Conservation (phyloP, 2,113 vertebrate species). For the Sinocyclocheilus anshuiensis region DNA sequence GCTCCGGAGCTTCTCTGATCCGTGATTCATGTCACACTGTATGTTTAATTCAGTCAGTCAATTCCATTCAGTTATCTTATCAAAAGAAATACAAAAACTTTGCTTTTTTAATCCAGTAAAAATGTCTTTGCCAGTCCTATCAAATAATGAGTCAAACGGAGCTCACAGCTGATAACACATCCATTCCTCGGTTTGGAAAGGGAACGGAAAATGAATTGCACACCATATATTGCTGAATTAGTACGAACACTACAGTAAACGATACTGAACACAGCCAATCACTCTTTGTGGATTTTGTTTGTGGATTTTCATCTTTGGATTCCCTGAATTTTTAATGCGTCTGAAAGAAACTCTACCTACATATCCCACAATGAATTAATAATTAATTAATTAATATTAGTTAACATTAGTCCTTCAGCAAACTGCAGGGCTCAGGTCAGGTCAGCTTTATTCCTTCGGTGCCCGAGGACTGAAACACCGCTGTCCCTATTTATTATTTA, state of each 20-base stretch:
- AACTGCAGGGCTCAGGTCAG: not conserved
- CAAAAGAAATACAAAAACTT: not conserved
- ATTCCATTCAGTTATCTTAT: not conserved
- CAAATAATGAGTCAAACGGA: not conserved
- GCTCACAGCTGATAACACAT: not conserved
- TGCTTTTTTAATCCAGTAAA: not conserved
- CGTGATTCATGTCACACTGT: not conserved
- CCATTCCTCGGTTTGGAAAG: not conserved
- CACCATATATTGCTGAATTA: not conserved
- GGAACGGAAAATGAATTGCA: not conserved
- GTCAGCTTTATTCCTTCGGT: not conserved
- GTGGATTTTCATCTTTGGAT: not conserved
- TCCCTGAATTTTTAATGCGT: not conserved
- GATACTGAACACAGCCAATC: too few relatives aligned
- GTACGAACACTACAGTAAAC: not conserved
- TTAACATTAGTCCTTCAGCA: too few relatives aligned
- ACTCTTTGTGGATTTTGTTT: too few relatives aligned
- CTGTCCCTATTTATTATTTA: not conserved
- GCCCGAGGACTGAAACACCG: not conserved
- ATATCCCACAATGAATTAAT: not conserved
- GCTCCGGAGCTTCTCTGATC: not conserved
- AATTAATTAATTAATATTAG: too few relatives aligned
- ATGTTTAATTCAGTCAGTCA: not conserved
- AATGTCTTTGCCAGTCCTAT: not conserved
- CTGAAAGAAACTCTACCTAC: not conserved